Percentiles rank a stretch among this genome's conserved stretches.
Evolutionary conservation across 2,797 vertebrate genomes (phyloP).

Genomic region (Antrozous pallidus): DNA sequence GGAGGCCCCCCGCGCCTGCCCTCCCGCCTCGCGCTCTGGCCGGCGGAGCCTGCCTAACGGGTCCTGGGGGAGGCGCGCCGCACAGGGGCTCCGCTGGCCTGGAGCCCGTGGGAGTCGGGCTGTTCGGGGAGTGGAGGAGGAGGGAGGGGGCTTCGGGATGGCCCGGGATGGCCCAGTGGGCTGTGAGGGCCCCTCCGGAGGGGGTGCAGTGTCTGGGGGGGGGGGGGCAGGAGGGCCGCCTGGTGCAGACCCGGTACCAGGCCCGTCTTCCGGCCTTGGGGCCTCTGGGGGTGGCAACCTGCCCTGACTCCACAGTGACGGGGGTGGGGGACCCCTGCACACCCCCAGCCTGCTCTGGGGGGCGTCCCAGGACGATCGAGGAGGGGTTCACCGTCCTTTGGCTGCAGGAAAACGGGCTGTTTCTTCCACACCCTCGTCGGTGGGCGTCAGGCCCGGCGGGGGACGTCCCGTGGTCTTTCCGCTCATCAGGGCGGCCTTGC

Average conservation of each 20-base stretch:
- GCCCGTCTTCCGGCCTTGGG: no score
- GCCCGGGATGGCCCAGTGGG: not conserved
- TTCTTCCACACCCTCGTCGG: not conserved
- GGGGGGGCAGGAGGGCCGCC: accelerated
- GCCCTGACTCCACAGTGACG: not conserved
- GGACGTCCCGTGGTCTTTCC: not conserved
- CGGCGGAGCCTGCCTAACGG: slow-evolving; percentile 49
- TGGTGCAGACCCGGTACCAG: not conserved
- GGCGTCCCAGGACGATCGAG: accelerated
- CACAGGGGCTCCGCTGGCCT: not conserved
- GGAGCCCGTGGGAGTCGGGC: not conserved
- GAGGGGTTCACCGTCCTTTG: not conserved
- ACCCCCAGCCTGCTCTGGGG: not conserved
- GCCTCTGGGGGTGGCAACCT: not conserved
- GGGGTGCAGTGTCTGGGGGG: not conserved
- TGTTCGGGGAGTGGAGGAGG: accelerated
- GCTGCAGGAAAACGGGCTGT: accelerated
- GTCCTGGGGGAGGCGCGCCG: not conserved
- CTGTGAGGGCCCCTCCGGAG: not conserved
- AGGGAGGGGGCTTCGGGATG: accelerated
- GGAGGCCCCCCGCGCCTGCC: not conserved
- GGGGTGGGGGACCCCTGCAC: not conserved
- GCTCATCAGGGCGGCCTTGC: accelerated
- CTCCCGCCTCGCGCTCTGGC: not conserved
- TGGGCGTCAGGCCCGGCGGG: not conserved